phyloP scores from a whole-genome alignment of 1,140 invertebrate genomes.

The Ganaspis sp. region DNA sequence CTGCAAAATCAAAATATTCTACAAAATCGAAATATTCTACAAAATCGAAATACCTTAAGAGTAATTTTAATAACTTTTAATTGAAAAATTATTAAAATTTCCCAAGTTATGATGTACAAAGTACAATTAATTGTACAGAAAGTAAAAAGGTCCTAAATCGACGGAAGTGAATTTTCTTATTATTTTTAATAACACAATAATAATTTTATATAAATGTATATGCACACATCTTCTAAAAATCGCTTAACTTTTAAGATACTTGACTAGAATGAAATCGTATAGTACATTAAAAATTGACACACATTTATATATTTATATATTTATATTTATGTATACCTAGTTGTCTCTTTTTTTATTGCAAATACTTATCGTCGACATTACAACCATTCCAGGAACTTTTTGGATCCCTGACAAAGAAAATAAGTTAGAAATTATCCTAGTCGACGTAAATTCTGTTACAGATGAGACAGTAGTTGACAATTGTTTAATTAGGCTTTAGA shows the following conservation, averaged over 20 bases:
- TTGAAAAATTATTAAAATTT: too few species aligned
- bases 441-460: neutral
- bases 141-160: neutral
- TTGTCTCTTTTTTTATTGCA: constrained; percentile 21
- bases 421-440: neutral
- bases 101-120: too few species aligned
- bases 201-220: constrained; percentile 48
- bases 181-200: neutral
- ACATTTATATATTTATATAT: constrained; percentile 67
- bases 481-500: neutral
- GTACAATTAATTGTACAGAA: neutral
- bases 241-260: constrained; percentile 32
- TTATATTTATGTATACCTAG: constrained; percentile 51
- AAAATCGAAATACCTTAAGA: too few species aligned
- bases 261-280: constrained; percentile 66
- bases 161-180: neutral
- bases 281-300: constrained; percentile 74
- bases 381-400: neutral
- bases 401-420: neutral
- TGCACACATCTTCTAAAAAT: constrained; percentile 55
- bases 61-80: too few species aligned
- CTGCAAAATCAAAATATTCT: too few species aligned
- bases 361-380: constrained; percentile 26
- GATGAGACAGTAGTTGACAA: neutral
- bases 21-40: too few species aligned